A percentile compares a stretch with the other conserved stretches of the same genome.
Evolutionary conservation across 2,113 vertebrate species (phyloP).

Genomic region (Anguilla rostrata): DNA sequence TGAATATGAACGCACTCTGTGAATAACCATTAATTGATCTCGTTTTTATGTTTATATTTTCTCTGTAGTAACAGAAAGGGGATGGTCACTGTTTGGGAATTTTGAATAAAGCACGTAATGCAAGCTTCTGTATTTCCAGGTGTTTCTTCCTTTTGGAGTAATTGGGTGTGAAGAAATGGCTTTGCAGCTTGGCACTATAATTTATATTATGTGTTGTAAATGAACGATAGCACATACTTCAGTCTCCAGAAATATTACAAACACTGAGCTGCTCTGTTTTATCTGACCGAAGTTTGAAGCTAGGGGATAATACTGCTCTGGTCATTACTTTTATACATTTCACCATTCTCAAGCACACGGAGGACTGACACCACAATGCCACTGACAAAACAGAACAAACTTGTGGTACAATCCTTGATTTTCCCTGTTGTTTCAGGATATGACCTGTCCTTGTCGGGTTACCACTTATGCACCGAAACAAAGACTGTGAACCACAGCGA

Average conservation of each 20-base stretch:
- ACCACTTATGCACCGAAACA: conserved; percentile 74
- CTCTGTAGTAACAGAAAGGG: not conserved
- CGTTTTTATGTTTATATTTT: not conserved
- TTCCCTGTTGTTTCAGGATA: conserved; percentile 61
- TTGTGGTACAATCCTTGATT: not conserved
- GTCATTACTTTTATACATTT: not conserved
- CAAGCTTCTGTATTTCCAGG: not conserved
- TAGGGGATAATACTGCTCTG: not conserved
- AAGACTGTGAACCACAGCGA: conserved; percentile 59
- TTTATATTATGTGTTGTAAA: not conserved
- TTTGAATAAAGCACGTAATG: not conserved
- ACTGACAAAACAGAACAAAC: not conserved
- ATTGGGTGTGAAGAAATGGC: not conserved
- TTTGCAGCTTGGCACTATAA: not conserved
- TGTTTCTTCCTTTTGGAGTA: not conserved
- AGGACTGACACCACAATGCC: not conserved
- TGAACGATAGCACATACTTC: not conserved
- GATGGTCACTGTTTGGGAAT: not conserved
- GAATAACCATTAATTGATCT: too few species aligned
- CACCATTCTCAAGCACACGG: not conserved
- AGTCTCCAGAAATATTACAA: not conserved
- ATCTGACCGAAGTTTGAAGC: not conserved
- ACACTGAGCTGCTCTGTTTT: not conserved
- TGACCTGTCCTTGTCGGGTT: conserved; percentile 73
- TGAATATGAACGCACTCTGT: not conserved